Percentiles rank a stretch among this genome's conserved stretches.
Conservation (phyloP, 2,888 invertebrate species). For the Drosophila barbarae region DNA sequence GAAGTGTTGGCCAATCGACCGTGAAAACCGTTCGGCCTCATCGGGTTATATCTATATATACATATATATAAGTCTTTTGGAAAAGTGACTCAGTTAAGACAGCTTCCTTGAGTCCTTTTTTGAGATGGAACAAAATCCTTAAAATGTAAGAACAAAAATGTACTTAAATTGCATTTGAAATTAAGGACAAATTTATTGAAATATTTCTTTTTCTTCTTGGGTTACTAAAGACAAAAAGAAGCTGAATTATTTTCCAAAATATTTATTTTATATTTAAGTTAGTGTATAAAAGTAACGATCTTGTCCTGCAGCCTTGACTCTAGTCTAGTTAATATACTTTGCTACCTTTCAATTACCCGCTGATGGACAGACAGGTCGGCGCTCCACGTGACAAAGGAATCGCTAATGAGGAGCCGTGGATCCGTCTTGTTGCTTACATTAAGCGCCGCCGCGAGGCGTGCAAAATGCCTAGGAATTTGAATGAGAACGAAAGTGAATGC, state of each 20-base stretch:
- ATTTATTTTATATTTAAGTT: neutral
- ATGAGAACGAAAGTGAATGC: constrained; percentile 64
- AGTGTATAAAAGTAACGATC: neutral
- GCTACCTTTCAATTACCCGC: constrained; percentile 44
- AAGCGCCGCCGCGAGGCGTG: constrained; percentile 44
- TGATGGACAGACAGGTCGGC: constrained; percentile 55
- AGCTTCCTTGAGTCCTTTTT: constrained; percentile 3
- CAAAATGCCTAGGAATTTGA: constrained; percentile 65
- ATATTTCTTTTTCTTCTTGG: no score
- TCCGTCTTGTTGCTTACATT: constrained; percentile 71
- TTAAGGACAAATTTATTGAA: neutral
- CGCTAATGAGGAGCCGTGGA: constrained; percentile 61
- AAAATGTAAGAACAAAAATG: no score
- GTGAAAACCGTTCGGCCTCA: constrained; percentile 36
- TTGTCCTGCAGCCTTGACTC: neutral
- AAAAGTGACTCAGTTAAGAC: neutral
- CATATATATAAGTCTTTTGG: neutral
- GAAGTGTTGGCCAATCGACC: constrained; percentile 55
- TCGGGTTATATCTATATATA: constrained; percentile 2
- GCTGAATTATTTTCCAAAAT: neutral
- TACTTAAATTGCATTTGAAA: neutral
- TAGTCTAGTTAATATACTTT: constrained; percentile 36
- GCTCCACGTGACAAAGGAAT: constrained; percentile 64
- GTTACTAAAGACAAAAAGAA: fast-evolving
- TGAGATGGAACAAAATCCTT: no score